Percentiles rank a stretch among this genome's conserved stretches.
phyloP scores from a whole-genome alignment of 2,888 invertebrate species.

The Julus scandinavius region DNA sequence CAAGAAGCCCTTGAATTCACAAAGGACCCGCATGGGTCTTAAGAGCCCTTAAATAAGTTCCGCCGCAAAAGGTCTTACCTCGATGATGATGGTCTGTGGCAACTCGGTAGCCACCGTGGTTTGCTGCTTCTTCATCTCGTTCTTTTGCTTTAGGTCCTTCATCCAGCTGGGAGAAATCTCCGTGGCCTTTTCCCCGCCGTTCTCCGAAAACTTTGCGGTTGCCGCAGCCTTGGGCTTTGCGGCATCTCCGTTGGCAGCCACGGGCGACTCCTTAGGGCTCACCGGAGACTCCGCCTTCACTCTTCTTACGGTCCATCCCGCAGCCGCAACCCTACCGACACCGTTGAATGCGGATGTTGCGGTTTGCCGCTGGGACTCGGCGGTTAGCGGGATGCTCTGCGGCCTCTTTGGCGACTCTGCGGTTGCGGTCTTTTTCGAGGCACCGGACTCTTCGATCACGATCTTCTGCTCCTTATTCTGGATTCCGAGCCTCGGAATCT shows the following conservation, averaged over 20 bases:
- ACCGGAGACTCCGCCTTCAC: not conserved
- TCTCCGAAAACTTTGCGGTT: not conserved
- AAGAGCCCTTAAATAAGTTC: no score
- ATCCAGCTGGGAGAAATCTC: not conserved
- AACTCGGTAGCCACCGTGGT: not conserved
- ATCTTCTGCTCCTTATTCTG: not conserved
- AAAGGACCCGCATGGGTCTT: no score
- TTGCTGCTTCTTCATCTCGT: conserved; percentile 1
- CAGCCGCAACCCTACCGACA: not conserved
- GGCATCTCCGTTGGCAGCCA: not conserved
- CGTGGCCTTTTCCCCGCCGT: not conserved
- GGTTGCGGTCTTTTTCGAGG: not conserved
- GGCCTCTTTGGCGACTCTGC: not conserved
- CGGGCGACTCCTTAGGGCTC: not conserved
- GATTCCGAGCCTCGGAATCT: not conserved
- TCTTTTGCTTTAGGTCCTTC: not conserved
- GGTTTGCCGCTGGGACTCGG: no score
- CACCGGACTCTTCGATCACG: not conserved
- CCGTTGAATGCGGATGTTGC: not conserved
- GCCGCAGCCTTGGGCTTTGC: not conserved
- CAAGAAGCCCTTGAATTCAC: no score
- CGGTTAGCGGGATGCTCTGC: not conserved
- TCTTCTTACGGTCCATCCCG: not conserved
- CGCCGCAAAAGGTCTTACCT: not conserved
- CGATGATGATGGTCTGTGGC: not conserved